phyloP scores from a whole-genome alignment of 2,797 vertebrate species.

The Clarias platycephalus region DNA sequence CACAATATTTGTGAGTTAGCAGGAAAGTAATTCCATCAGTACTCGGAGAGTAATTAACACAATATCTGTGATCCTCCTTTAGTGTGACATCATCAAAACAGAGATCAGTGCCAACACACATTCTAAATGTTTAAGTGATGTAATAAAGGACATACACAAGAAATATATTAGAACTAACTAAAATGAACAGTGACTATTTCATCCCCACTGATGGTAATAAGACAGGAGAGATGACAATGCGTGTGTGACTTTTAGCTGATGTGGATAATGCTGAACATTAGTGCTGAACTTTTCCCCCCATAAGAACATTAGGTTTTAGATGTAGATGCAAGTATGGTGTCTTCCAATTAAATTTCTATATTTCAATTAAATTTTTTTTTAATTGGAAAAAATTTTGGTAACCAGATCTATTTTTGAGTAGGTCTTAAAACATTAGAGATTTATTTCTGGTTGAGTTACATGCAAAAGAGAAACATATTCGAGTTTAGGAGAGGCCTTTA shows the following conservation, averaged over 20 bases:
- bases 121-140: background rate
- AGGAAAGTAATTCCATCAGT: background rate
- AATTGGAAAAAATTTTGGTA: too few relatives aligned
- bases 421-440: too few relatives aligned
- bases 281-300: too few relatives aligned
- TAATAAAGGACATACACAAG: background rate
- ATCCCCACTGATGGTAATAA: background rate
- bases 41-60: background rate
- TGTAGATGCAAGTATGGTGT: background rate
- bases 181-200: background rate
- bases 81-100: background rate
- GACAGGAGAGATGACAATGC: background rate
- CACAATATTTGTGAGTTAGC: too few relatives aligned
- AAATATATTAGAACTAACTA: background rate
- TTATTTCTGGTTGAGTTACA: background rate
- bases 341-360: background rate
- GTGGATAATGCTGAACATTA: background rate
- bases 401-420: too few relatives aligned
- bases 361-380: too few relatives aligned
- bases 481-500: background rate
- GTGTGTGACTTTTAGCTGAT: background rate
- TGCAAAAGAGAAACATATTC: background rate
- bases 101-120: background rate
- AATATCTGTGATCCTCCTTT: background rate
- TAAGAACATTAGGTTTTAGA: background rate